phyloP scores from a whole-genome alignment of 1,140 invertebrate genomes.

The Cydia strobilella region DNA sequence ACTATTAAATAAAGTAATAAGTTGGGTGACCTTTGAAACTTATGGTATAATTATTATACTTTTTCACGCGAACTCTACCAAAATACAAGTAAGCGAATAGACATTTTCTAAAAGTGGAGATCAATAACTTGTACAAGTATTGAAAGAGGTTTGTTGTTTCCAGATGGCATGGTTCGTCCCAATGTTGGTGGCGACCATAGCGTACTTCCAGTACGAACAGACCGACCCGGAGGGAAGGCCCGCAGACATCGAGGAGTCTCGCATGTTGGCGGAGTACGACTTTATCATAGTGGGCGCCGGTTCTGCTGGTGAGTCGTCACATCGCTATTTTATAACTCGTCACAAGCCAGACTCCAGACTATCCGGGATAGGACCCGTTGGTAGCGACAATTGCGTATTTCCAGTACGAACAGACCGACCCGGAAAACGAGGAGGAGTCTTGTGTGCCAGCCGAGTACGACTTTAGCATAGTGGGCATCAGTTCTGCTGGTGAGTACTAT shows the following conservation, averaged over 20 bases:
- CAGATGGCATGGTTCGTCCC: slow-evolving; percentile 89
- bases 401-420: slow-evolving; percentile 89
- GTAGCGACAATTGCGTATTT: slow-evolving; percentile 91
- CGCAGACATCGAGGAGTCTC: slow-evolving; percentile 83
- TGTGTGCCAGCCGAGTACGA: slow-evolving; percentile 86
- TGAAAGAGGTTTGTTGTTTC: slow-evolving; percentile 38
- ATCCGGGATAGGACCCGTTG: slow-evolving; percentile 88
- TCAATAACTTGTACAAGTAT: background rate
- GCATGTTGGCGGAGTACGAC: slow-evolving; percentile 87
- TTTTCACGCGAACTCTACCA: no score
- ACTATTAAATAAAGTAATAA: no score
- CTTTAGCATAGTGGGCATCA: slow-evolving; percentile 94
- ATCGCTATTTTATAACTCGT: no score
- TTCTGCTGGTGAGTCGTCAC: slow-evolving; percentile 87
- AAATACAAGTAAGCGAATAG: no score
- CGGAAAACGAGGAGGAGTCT: slow-evolving; percentile 85
- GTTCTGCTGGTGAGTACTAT: slow-evolving; percentile 98
- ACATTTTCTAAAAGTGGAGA: no score
- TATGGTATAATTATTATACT: no score
- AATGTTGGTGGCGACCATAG: slow-evolving; percentile 87
- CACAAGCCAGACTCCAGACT: no score
- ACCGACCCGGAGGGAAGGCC: slow-evolving; percentile 88
- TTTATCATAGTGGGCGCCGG: slow-evolving; percentile 96
- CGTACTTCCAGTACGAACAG: slow-evolving; percentile 91
- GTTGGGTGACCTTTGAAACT: no score